Percentiles rank a stretch among this genome's conserved stretches.
Conservation (phyloP, 2,113 vertebrate genomes). For the Hepsetus odoe region DNA sequence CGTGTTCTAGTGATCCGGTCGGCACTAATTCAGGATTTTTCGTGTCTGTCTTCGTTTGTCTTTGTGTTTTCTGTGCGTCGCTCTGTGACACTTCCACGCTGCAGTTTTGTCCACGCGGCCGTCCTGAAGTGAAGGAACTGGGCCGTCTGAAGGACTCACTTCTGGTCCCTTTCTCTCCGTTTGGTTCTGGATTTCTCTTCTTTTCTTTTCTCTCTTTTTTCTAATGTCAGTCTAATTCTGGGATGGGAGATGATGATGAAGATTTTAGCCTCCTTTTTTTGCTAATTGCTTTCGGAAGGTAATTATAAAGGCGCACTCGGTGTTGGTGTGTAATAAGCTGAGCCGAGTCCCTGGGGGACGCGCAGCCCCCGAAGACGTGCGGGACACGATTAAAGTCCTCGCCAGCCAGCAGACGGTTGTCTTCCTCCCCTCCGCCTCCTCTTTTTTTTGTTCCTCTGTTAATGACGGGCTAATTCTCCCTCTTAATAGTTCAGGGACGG, state of each 20-base stretch:
- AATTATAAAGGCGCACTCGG: slow-evolving; percentile 72
- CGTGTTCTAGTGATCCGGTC: too few relatives aligned
- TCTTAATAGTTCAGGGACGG: slow-evolving; percentile 18
- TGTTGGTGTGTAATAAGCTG: slow-evolving; percentile 68
- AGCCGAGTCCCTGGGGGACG: slow-evolving; percentile 57
- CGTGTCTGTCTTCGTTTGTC: too few relatives aligned
- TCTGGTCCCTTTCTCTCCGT: too few relatives aligned
- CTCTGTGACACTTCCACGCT: too few relatives aligned
- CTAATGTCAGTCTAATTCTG: too few relatives aligned
- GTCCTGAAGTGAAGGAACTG: too few relatives aligned
- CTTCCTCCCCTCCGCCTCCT: slow-evolving; percentile 4
- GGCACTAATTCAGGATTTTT: too few relatives aligned
- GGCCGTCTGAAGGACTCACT: too few relatives aligned
- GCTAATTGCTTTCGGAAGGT: slow-evolving; percentile 72
- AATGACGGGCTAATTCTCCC: slow-evolving; percentile 33
- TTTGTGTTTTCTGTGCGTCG: too few relatives aligned
- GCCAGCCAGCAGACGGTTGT: slow-evolving; percentile 45
- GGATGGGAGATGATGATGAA: slow-evolving; percentile 68
- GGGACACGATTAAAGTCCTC: slow-evolving; percentile 54
- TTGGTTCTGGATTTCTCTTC: slow-evolving; percentile 12
- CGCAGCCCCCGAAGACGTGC: slow-evolving; percentile 57
- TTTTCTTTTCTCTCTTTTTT: slow-evolving; percentile 15
- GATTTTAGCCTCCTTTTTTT: slow-evolving; percentile 64
- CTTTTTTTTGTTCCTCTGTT: slow-evolving; percentile 1
- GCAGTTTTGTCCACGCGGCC: too few relatives aligned